Percentiles rank a stretch among this genome's conserved stretches.
Evolutionary conservation across 2,113 vertebrate genomes (phyloP).

Genomic region (Gallinago media): DNA sequence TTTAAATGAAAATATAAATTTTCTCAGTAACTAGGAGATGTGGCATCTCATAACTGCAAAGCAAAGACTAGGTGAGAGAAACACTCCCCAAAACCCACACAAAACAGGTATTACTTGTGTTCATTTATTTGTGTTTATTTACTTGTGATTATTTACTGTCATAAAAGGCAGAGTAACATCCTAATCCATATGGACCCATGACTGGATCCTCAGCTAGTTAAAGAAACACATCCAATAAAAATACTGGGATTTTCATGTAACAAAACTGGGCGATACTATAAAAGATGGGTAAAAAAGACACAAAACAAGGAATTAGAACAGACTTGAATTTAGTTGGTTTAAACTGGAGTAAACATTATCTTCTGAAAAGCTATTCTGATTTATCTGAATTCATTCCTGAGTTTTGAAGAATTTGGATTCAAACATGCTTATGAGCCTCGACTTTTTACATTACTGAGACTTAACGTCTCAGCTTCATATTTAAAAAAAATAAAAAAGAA

Average conservation of each 20-base stretch:
- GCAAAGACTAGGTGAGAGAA: not conserved
- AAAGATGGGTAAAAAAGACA: not conserved
- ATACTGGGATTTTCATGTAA: not conserved
- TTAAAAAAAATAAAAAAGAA: not conserved
- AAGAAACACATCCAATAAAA: not conserved
- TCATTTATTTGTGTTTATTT: not conserved
- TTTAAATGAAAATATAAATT: not conserved
- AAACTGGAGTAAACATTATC: not conserved
- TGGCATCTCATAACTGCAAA: not conserved
- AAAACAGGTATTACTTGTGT: not conserved
- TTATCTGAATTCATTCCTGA: not conserved
- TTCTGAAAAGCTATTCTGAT: not conserved
- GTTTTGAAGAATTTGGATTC: not conserved
- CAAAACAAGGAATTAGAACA: not conserved
- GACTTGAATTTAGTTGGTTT: not conserved
- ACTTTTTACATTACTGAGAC: not conserved
- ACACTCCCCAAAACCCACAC: fast-evolving
- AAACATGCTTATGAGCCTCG: not conserved
- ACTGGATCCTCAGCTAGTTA: not conserved
- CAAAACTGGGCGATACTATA: not conserved
- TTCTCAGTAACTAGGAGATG: not conserved
- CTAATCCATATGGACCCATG: not conserved
- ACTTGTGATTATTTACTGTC: not conserved
- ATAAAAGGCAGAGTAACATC: not conserved
- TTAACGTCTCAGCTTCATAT: not conserved